Conservation (phyloP, 2,888 invertebrate genomes). For the Ophion costatus region DNA sequence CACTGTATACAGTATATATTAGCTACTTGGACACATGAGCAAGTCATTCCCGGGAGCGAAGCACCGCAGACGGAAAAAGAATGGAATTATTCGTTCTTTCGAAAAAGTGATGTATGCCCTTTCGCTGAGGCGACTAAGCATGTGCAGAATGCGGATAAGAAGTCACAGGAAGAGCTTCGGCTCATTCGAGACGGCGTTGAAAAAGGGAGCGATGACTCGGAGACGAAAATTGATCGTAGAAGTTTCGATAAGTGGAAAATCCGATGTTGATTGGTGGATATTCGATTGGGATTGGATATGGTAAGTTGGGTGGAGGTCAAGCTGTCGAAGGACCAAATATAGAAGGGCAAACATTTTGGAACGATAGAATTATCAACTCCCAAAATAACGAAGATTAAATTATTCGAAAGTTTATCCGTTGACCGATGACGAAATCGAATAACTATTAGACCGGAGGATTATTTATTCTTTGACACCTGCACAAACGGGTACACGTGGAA, state of each 20-base stretch:
- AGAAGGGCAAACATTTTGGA: no score
- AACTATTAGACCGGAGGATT: no score
- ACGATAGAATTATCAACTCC: no score
- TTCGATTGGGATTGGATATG: not conserved
- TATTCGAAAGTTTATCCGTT: no score
- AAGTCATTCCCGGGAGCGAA: slow-evolving; percentile 53
- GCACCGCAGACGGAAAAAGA: slow-evolving; percentile 36
- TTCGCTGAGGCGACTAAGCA: slow-evolving; percentile 32
- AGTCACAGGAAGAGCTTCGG: slow-evolving; percentile 26
- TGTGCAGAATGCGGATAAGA: slow-evolving; percentile 50
- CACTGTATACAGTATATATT: slow-evolving; percentile 39
- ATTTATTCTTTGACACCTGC: no score
- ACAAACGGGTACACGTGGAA: not conserved
- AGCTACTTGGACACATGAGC: slow-evolving; percentile 56
- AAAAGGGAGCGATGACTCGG: not conserved
- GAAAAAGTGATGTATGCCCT: slow-evolving; percentile 56
- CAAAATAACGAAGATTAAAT: no score
- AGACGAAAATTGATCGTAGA: not conserved
- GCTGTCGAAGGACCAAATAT: no score
- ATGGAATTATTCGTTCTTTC: slow-evolving; percentile 59
- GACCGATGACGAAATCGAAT: no score
- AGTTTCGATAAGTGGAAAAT: slow-evolving; percentile 4
- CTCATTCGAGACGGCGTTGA: not conserved
- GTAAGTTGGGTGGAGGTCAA: no score
- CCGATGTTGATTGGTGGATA: not conserved